These are phyloP conservation scores for Ips nitidus DNA, from an alignment of 1,140 invertebrate genomes.

Conservation along the genomic window DNA sequence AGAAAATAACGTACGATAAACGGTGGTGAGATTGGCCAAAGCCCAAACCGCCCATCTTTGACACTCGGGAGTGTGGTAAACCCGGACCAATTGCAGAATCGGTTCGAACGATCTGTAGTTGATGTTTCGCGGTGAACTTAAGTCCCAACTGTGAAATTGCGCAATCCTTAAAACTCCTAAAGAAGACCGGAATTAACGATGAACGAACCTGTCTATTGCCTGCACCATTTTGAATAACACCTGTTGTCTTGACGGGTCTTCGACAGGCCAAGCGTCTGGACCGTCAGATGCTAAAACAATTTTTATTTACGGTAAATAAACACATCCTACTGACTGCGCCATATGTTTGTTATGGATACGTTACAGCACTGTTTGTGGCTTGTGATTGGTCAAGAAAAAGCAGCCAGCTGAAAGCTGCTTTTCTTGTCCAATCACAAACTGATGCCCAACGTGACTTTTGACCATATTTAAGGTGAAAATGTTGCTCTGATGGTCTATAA, in stretches of 20 bases:
- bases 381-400: no score
- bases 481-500: no score
- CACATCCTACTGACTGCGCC: not conserved
- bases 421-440: no score
- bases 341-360: no score
- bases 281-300: conserved; percentile 77
- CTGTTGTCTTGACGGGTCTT: conserved; percentile 66
- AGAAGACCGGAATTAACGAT: not conserved
- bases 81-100: conserved; percentile 77
- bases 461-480: no score
- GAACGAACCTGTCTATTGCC: conserved; percentile 69
- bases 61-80: conserved; percentile 84
- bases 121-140: conserved; percentile 86
- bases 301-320: not conserved
- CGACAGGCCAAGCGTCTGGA: conserved; percentile 76
- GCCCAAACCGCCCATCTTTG: conserved; percentile 98
- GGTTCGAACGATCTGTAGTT: conserved; percentile 96
- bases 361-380: no score
- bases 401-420: no score
- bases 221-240: conserved; percentile 75
- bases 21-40: conserved; percentile 90
- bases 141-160: conserved; percentile 66
- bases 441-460: no score
- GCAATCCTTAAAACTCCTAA: conserved; percentile 1
- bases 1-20: conserved; percentile 75